Percentiles rank a stretch among this genome's conserved stretches.
Evolutionary conservation across 1,140 invertebrate genomes (phyloP).

Genomic region (Leptinotarsa defecta): DNA sequence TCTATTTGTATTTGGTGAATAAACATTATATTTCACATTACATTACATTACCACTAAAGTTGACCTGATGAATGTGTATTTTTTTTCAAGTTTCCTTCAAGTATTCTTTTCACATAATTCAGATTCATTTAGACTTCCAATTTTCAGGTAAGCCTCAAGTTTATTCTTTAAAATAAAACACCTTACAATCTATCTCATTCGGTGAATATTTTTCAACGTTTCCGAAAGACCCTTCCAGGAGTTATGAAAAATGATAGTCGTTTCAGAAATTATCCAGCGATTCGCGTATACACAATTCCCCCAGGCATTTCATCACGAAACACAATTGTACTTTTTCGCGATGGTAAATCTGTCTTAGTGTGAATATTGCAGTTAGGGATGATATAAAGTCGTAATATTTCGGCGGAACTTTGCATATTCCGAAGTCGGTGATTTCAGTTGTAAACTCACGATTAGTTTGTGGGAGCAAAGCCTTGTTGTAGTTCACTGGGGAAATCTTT

Average conservation of each 20-base stretch:
- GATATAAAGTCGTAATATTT: conserved; percentile 40
- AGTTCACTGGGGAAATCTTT: conserved; percentile 42
- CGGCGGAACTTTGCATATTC: conserved; percentile 40
- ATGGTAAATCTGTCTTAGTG: conserved; percentile 31
- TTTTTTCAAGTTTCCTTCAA: no score
- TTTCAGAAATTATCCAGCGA: conserved; percentile 24
- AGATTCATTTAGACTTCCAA: no score
- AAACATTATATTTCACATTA: no score
- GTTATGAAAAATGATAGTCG: not conserved
- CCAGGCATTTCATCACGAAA: conserved; percentile 23
- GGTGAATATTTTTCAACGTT: not conserved
- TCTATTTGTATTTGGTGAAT: no score
- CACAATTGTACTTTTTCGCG: conserved; percentile 33
- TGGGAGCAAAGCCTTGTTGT: conserved; percentile 39
- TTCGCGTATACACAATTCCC: conserved; percentile 24
- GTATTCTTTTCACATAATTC: no score
- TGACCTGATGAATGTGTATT: no score
- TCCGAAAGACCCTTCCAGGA: not conserved
- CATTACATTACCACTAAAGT: no score
- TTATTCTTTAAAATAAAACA: not conserved
- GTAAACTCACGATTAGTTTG: conserved; percentile 42
- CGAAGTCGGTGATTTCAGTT: conserved; percentile 42
- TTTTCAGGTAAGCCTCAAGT: no score
- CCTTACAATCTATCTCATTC: not conserved
- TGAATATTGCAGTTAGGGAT: conserved; percentile 31